Evolutionary conservation across 2,888 invertebrate species (phyloP).

Genomic region (Eumacrocentrus americanus): DNA sequence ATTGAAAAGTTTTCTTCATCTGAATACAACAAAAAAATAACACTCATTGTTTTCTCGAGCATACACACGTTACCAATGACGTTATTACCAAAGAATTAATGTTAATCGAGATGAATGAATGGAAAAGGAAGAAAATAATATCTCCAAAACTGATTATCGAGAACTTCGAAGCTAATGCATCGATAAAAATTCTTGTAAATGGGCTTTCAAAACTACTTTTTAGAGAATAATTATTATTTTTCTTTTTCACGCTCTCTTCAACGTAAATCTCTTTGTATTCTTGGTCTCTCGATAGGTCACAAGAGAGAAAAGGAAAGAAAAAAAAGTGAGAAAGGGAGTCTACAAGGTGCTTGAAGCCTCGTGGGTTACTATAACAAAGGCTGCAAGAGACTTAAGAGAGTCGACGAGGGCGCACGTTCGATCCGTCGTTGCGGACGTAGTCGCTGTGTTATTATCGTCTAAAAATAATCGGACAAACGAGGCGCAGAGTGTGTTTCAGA

Average conservation of each 20-base stretch:
- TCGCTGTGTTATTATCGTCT: conserved; percentile 21
- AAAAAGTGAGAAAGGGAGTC: neutral
- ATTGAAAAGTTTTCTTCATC: neutral
- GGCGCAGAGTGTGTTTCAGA: conserved; percentile 16
- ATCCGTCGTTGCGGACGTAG: conserved; percentile 1
- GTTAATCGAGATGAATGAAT: too few species aligned
- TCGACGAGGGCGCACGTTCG: neutral
- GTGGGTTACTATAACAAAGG: neutral
- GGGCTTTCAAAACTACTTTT: conserved; percentile 3
- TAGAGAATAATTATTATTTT: neutral
- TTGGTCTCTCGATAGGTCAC: too few species aligned
- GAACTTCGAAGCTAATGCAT: conserved; percentile 30
- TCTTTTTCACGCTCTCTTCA: neutral
- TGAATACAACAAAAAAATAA: conserved; percentile 2
- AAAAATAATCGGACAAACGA: conserved; percentile 37
- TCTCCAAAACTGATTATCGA: conserved; percentile 21
- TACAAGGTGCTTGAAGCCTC: neutral
- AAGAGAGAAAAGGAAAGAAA: neutral
- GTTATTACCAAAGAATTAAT: too few species aligned
- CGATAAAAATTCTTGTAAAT: conserved; percentile 20
- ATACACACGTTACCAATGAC: too few species aligned
- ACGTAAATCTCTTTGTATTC: too few species aligned
- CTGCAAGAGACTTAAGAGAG: neutral
- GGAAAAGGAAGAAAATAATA: neutral
- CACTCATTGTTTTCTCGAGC: neutral